A percentile compares a stretch with the other conserved stretches of the same genome.
Conservation (phyloP, 2,888 invertebrate genomes). For the Strigamia crassipes region DNA sequence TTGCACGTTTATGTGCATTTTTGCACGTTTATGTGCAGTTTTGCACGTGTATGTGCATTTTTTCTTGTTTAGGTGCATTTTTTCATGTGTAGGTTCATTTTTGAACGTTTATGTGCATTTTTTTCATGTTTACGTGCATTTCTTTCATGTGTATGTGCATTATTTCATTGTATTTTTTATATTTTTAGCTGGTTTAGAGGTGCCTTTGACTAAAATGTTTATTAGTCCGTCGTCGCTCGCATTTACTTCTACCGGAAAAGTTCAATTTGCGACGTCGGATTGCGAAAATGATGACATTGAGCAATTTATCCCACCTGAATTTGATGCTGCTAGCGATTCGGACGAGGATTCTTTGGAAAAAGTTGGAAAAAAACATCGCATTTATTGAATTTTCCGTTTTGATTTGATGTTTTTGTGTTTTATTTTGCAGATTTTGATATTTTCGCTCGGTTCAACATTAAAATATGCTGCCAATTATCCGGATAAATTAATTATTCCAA, state of each 20-base stretch:
- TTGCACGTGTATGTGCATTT: too few relatives aligned
- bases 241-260: background rate
- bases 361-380: background rate
- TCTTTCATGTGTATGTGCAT: too few relatives aligned
- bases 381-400: background rate
- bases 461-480: background rate
- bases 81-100: too few relatives aligned
- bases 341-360: background rate
- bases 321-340: background rate
- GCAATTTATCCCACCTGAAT: background rate
- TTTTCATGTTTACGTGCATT: too few relatives aligned
- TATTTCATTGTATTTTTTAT: too few relatives aligned
- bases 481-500: background rate
- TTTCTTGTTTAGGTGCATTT: too few relatives aligned
- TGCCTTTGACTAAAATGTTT: background rate
- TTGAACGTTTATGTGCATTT: too few relatives aligned
- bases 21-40: too few relatives aligned
- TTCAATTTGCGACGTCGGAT: background rate
- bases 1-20: too few relatives aligned
- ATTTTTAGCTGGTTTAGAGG: background rate
- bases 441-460: background rate
- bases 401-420: background rate
- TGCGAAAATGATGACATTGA: background rate
- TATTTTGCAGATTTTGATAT: background rate
- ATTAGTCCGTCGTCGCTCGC: background rate